These are phyloP conservation scores for Dromiciops gliroides DNA, from an alignment of 2,113 vertebrate genomes.

Conservation along the genomic window DNA sequence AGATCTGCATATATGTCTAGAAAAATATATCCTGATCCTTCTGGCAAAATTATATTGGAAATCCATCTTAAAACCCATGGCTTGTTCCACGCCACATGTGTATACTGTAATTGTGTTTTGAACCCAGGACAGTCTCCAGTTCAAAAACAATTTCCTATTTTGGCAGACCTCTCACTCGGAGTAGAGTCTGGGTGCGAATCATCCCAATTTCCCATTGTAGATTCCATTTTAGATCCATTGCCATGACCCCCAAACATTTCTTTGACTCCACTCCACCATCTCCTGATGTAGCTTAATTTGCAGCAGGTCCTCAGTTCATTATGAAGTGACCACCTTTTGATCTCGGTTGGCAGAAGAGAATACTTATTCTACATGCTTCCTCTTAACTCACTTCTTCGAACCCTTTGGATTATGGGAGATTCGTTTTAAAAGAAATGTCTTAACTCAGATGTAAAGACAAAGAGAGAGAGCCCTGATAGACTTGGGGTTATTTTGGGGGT, in stretches of 20 bases:
- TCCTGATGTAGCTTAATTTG: neutral
- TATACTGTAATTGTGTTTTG: neutral
- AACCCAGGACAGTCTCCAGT: neutral
- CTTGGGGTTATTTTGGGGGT: slow-evolving; percentile 11
- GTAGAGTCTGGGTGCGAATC: neutral
- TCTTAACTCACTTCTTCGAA: neutral
- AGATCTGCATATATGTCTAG: neutral
- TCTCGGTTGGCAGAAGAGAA: neutral
- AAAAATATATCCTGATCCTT: neutral
- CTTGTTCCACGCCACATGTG: neutral
- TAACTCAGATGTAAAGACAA: slow-evolving; percentile 11
- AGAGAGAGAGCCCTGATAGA: slow-evolving; percentile 7
- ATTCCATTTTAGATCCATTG: neutral
- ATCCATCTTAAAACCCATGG: neutral
- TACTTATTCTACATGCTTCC: neutral
- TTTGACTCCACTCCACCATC: neutral
- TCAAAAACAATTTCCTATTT: neutral
- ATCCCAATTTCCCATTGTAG: neutral
- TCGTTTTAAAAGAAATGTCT: slow-evolving; percentile 36
- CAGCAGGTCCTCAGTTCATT: neutral
- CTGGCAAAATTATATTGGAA: neutral
- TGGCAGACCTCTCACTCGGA: neutral
- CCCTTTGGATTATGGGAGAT: neutral
- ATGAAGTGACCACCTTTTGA: neutral
- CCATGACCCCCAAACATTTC: neutral